These are phyloP conservation scores for Oscheius sp. DNA, from an alignment of 2,888 invertebrate genomes.

Conservation along the genomic window DNA sequence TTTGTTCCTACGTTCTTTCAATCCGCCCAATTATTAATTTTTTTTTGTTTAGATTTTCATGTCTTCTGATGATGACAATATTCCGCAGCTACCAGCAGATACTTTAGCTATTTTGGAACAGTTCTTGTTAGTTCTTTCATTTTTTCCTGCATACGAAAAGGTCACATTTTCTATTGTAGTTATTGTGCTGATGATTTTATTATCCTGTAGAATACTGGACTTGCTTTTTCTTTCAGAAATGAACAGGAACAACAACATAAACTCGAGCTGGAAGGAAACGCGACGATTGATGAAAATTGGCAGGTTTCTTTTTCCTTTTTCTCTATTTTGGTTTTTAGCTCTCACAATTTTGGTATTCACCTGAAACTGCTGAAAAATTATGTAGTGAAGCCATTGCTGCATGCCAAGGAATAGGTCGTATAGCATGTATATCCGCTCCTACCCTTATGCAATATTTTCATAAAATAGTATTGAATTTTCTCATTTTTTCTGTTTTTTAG, in stretches of 20 bases:
- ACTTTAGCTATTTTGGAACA: constrained; percentile 45
- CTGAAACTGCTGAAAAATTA: constrained; percentile 77
- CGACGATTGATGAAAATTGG: constrained; percentile 54
- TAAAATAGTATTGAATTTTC: constrained; percentile 26
- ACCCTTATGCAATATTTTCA: constrained; percentile 51
- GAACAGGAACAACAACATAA: constrained; percentile 27
- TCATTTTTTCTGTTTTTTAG: not conserved
- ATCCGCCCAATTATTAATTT: not conserved
- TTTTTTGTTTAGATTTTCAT: constrained; percentile 7
- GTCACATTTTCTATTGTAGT: not conserved
- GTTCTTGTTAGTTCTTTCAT: constrained; percentile 22
- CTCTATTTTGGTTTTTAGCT: constrained; percentile 79
- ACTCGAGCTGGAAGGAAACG: constrained; percentile 27
- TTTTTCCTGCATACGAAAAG: not conserved
- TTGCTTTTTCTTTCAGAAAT: not conserved
- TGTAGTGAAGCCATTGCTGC: constrained; percentile 39
- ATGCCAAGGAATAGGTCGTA: constrained; percentile 29
- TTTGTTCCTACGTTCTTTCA: not conserved
- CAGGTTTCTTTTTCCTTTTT: constrained; percentile 74
- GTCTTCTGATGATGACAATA: constrained; percentile 40
- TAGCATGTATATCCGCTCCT: constrained; percentile 54
- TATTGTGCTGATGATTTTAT: not conserved
- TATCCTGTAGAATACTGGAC: not conserved
- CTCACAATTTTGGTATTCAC: constrained; percentile 96
- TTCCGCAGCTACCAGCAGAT: constrained; percentile 42